These are phyloP conservation scores for Biston betularia DNA, from an alignment of 2,888 invertebrate species.

Conservation along the genomic window DNA sequence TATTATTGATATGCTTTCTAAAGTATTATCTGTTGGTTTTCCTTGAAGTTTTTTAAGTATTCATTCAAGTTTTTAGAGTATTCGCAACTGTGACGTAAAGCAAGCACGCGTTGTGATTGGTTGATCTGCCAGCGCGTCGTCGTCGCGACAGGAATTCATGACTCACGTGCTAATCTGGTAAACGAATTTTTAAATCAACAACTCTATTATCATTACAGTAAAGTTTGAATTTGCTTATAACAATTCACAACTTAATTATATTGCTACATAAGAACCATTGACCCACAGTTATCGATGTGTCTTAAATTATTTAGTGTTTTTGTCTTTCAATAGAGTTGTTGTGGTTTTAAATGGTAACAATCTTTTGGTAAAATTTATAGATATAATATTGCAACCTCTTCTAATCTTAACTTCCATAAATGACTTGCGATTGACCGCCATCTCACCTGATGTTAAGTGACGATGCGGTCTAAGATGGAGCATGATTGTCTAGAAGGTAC, in stretches of 20 bases:
- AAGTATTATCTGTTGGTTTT: background rate
- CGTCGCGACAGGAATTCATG: background rate
- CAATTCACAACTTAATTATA: background rate
- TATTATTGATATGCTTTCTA: background rate
- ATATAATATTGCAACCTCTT: no score
- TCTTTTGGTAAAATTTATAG: no score
- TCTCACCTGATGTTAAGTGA: no score
- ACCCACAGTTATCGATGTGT: no score
- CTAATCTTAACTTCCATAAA: no score
- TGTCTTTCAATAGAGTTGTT: no score
- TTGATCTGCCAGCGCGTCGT: background rate
- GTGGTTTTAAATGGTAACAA: no score
- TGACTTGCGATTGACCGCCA: no score
- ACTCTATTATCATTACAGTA: background rate
- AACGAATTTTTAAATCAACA: background rate
- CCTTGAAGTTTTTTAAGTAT: background rate
- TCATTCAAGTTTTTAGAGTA: conserved; percentile 25
- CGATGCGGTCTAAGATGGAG: no score
- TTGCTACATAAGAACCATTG: no score
- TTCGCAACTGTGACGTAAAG: background rate
- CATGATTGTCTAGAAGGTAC: no score
- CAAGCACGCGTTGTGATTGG: conserved; percentile 1
- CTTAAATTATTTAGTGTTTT: no score
- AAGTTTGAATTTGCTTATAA: background rate
- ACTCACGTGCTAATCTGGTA: background rate